Evolutionary conservation across 2,113 vertebrate genomes (phyloP).

Genomic region (Neogobius melanostomus): DNA sequence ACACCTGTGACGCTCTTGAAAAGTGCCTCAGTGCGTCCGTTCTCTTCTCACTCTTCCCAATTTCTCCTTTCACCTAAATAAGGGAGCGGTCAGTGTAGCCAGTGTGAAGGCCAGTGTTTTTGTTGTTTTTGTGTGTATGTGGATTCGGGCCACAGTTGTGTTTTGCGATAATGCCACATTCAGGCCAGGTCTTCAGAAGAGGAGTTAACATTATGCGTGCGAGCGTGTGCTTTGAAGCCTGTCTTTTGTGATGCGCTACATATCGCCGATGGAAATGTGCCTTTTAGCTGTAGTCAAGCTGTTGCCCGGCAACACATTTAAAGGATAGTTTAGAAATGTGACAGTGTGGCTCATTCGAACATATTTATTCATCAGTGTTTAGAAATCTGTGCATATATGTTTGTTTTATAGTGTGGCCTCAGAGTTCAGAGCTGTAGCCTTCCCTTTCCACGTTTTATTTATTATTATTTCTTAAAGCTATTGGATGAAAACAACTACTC

Average conservation of each 20-base stretch:
- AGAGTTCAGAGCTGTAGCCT: too few species aligned
- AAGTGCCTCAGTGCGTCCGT: background rate
- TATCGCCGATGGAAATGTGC: background rate
- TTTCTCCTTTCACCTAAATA: constrained; percentile 1
- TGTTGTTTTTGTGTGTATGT: too few species aligned
- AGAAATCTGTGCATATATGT: too few species aligned
- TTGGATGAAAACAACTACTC: too few species aligned
- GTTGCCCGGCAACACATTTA: constrained; percentile 51
- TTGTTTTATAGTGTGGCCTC: too few species aligned
- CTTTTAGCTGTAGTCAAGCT: constrained; percentile 1
- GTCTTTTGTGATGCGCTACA: background rate
- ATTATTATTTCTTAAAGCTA: too few species aligned
- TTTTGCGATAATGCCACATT: too few species aligned
- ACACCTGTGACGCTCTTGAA: background rate
- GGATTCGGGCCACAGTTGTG: too few species aligned
- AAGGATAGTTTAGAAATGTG: background rate
- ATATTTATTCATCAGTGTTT: too few species aligned
- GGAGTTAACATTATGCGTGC: background rate
- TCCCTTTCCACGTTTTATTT: too few species aligned
- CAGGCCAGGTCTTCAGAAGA: too few species aligned
- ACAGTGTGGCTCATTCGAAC: background rate
- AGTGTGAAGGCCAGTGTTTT: background rate
- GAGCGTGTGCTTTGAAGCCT: background rate
- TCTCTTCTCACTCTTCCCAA: background rate
- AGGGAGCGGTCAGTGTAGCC: constrained; percentile 9